Evolutionary conservation across 30 jellyfish, hydroid and myxozoan species (phyloP), one percentile per base, ranked within the genome.

Genomic region (Hydra vulgaris): DNA sequence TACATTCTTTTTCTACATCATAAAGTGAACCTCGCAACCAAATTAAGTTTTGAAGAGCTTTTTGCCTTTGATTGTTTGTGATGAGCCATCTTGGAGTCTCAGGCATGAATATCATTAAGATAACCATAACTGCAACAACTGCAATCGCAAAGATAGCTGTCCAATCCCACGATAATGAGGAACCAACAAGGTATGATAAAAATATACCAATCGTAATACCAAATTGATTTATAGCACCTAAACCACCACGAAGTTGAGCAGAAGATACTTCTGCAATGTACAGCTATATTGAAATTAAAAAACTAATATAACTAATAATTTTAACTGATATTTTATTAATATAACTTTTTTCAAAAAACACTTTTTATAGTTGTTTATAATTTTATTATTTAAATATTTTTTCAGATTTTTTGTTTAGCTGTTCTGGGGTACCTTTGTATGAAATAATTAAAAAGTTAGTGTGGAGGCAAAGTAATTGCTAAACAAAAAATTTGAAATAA

Each of bases 51-150:
- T 77, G 80, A 22, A 92, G 21, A 25, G 98, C 98, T 15, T 27
- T 24, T 40, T 66, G 94, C 54, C 98, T 61, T 70, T 85, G 92
- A 71, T 87, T 87, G 66, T 83, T 72, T n/a, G 98, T 96, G 0
- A 92, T 87, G 20, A 92, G 82, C 98, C 98, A 92, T 71, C 98
- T 74, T 20, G 98, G 98, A 0, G 96, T 92, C 72, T 92, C 98
- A 0, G 98, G 98, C 98, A 92, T 92, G 19, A 86, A 84, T 67
- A 73, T 80, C 96, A 92, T 83, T 66, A 87, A 54, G 27, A 86
- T 0, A 26, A 84, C 86, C 89, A 92, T 69, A 23, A 87, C 76
- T 18, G 93, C 87, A 22, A 87, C 87, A 0, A 95, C 84, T 1
- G 82, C 85, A 26, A 92, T 89, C 20, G 96, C 95, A 54, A 92